Base-by-base conservation (phyloP, 1,140 invertebrate genomes). In the Drosophila albomicans region DNA sequence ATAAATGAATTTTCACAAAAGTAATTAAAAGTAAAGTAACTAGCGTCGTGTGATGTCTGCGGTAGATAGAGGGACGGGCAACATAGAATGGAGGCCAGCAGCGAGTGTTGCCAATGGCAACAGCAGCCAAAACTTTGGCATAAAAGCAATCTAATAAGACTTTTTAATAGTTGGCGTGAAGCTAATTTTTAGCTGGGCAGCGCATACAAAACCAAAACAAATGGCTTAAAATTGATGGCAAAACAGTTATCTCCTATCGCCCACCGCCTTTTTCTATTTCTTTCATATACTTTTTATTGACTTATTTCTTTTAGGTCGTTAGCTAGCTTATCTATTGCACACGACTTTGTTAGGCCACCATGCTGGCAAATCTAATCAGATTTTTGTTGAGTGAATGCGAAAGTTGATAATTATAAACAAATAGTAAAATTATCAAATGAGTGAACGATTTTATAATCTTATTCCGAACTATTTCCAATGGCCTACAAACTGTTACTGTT, bases 1-100 rank as follows among this genome's bases (percentile, higher is more conserved):
- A 89, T 89, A 89, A 89, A 89, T 89, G 86, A 89, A 89, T 89
- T 89, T 89, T 89, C 86, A 90, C 86, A 89, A 89, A 89, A 89
- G 86, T 89, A 89, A 89, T 89, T 89, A 89, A 90, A 89, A 89
- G 86, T 89, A 89, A 89, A 89, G 85, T 89, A 89, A 89, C 85
- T 87, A 85, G 85, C 85, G 66, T 78, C 82, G 84, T 87, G 84
- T 88, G 84, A 80, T 87, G 84, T 79, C 74, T 68, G 56, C 63
- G 65, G 52, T 51, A 66, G 63, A 66, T 46, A 41, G 46, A 61
- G 35, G 35, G 28, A 25, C 25, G 6, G n/a, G 3, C 20, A 16
- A 13, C 30, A 32, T 10, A 10, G 35, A 2, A 38, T 2, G 10
- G 7, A 51, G 30, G 15, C 3, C 38, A 45, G 35, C 20, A 52